Evolutionary conservation across 2,797 vertebrate species (phyloP).

Genomic region (Epinephelus awoara): DNA sequence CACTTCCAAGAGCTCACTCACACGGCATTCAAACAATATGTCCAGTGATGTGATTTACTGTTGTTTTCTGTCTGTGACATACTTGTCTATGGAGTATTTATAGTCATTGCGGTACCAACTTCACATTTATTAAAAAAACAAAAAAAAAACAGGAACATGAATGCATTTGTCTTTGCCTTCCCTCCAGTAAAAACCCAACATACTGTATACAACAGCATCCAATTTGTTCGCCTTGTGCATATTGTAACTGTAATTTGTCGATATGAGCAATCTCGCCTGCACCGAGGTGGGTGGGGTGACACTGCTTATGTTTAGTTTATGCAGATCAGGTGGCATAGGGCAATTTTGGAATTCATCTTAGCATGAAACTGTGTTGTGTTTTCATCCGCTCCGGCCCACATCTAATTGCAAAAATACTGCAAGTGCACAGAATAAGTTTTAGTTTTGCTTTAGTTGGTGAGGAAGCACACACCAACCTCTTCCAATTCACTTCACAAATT

Average conservation of each 20-base stretch:
- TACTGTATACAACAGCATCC: not conserved
- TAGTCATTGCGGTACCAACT: not conserved
- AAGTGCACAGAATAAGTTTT: not conserved
- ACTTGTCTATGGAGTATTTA: not conserved
- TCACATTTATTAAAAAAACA: not conserved
- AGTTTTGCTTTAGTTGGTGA: not conserved
- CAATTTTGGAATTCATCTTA: not conserved
- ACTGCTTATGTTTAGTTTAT: constrained; percentile 4
- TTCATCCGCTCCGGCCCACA: not conserved
- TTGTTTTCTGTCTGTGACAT: constrained; percentile 8
- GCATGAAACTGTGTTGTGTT: not conserved
- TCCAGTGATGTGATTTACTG: not conserved
- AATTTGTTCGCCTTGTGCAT: not conserved
- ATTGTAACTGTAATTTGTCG: not conserved
- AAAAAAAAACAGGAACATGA: not conserved
- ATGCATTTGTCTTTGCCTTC: not conserved
- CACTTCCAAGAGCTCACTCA: constrained; percentile 12
- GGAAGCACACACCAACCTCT: not conserved
- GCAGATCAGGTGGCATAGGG: not conserved
- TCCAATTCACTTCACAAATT: not conserved
- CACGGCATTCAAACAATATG: constrained; percentile 15
- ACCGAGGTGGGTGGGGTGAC: not conserved
- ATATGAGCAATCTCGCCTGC: not conserved
- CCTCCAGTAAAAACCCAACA: not conserved
- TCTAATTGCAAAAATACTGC: not conserved